Conservation (phyloP, 1,140 invertebrate genomes). For the Teleogryllus occipitalis region DNA sequence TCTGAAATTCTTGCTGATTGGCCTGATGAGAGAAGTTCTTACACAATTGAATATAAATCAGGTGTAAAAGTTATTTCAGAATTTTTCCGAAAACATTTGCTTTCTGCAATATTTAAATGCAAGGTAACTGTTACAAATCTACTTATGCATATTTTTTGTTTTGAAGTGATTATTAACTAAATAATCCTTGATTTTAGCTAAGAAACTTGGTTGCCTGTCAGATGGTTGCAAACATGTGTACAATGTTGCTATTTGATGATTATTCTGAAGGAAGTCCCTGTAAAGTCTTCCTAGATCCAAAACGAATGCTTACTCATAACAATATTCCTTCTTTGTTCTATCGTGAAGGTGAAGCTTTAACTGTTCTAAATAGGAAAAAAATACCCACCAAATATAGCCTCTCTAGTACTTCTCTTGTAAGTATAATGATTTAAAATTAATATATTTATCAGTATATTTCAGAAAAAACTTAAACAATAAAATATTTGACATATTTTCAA, state of each 20-base stretch:
- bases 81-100: constrained; percentile 42
- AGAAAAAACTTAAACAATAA: neutral
- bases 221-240: constrained; percentile 60
- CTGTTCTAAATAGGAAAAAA: constrained; percentile 40
- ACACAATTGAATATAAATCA: constrained; percentile 35
- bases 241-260: constrained; percentile 47
- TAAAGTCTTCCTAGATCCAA: constrained; percentile 39
- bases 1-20: constrained; percentile 31
- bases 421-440: neutral
- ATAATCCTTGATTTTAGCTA: constrained; percentile 37
- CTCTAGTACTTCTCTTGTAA: constrained; percentile 36
- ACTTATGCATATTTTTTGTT: neutral
- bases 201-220: constrained; percentile 52
- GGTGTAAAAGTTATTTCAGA: constrained; percentile 36
- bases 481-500: neutral
- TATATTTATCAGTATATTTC: neutral
- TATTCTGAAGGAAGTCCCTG: constrained; percentile 36
- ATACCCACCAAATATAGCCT: constrained; percentile 46
- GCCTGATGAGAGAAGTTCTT: constrained; percentile 33
- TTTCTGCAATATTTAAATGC: constrained; percentile 42
- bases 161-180: neutral
- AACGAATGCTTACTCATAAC: constrained; percentile 33
- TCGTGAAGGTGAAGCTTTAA: constrained; percentile 37
- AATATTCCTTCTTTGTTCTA: constrained; percentile 53
- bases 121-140: constrained; percentile 32